Base-by-base conservation (phyloP, 2,797 vertebrate species). In the Macropus fuliginosus region DNA sequence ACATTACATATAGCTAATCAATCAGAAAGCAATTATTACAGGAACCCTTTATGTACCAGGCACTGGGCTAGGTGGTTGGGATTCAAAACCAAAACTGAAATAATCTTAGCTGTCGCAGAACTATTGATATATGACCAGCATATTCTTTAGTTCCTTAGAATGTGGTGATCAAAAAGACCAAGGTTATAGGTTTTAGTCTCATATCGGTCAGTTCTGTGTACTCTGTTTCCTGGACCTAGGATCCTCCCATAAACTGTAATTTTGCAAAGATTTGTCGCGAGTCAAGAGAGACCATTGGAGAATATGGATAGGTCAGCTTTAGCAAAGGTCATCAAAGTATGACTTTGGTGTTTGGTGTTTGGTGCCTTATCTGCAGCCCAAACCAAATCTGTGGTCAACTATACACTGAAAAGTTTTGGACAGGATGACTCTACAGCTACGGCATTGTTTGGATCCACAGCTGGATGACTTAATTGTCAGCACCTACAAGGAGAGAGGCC, bases 381-480 rank as follows among this genome's bases (percentile, higher is more conserved):
- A 21, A 87, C 3, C n/a, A 81, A 81, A 81, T 14, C n/a, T 81
- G 10, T 21, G 40, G n/a, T 46, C n/a, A 46, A 1, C n/a, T n/a
- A 74, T 24, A 9, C n/a, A 81, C 14, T 81, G 18, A 81, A n/a
- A 81, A 46, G n/a, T 24, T 40, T 81, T 24, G 66, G 24, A 0
- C 66, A 46, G 29, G 66, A 81, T 46, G 66, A 81, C n/a, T 40
- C n/a, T 18, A 24, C 16, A 81, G 18, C n/a, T 81, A 87, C 50
- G 40, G 21, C 40, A 94, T 87, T 12, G 27, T 55, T 93, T 94
- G 52, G 50, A n/a, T 90, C 50, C 56, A 90, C 66, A 91, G 52
- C 90, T 93, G 92, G 90, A 56, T 55, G 92, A 90, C 55, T 94
- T 96, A 92, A 91, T 95, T 89, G 92, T 96, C 93, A 94, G 90